Percentiles rank a stretch among this genome's conserved stretches.
Conservation (phyloP, 2,113 vertebrate species). For the Apodemus speciosus region DNA sequence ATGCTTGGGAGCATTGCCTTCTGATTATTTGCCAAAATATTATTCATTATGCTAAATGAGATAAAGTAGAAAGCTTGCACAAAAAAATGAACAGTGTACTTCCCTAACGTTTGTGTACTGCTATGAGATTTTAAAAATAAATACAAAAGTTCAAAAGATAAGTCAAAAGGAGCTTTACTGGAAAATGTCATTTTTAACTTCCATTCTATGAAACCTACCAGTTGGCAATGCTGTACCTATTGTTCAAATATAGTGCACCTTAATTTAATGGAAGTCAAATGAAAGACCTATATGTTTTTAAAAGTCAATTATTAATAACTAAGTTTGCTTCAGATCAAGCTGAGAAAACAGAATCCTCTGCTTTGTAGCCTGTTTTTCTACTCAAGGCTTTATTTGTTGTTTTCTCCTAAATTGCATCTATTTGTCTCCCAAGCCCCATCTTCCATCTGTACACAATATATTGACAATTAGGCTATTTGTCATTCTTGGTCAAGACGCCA, state of each 20-base stretch:
- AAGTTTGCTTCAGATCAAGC: constrained; percentile 23
- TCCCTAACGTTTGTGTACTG: background rate
- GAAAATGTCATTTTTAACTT: background rate
- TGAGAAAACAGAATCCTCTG: background rate
- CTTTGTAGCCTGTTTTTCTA: constrained; percentile 33
- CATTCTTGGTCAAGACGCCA: constrained; percentile 53
- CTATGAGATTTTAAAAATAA: constrained; percentile 2
- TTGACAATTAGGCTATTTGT: constrained; percentile 44
- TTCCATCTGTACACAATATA: background rate
- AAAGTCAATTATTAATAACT: constrained; percentile 70
- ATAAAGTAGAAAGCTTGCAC: background rate
- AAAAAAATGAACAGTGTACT: constrained; percentile 10
- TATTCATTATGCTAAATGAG: background rate
- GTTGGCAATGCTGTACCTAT: background rate
- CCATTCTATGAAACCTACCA: background rate
- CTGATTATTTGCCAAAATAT: background rate
- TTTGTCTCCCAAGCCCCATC: background rate
- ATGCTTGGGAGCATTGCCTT: constrained; percentile 43
- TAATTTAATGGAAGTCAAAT: constrained; percentile 12
- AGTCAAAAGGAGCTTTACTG: background rate
- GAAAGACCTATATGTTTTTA: constrained; percentile 46
- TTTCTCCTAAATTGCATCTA: constrained; percentile 54
- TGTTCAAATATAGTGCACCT: constrained; percentile 6
- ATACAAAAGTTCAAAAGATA: background rate
- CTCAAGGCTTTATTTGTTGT: constrained; percentile 37